Conservation (phyloP, 92 coral and sea anemone species). For the Epizoanthus rinbou region DNA sequence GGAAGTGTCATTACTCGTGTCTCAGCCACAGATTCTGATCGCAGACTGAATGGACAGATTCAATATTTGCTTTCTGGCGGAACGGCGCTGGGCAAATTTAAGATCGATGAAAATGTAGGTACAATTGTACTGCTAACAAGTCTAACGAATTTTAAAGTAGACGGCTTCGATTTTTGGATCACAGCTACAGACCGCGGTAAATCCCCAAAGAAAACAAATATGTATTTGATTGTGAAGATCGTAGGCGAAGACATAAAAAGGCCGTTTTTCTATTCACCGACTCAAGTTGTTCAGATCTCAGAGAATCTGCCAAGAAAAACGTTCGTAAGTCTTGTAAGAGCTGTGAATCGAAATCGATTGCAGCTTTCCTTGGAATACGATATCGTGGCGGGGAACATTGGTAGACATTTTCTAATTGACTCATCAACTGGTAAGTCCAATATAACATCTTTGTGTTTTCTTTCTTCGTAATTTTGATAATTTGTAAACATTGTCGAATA, state of each 20-base stretch:
- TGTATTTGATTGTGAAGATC: conserved; percentile 62
- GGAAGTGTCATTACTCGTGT: conserved; percentile 54
- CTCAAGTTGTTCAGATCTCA: conserved; percentile 55
- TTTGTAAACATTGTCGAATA: conserved; percentile 25
- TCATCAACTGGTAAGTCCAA: conserved; percentile 75
- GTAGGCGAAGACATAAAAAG: conserved; percentile 55
- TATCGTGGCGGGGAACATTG: conserved; percentile 68
- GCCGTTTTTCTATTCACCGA: conserved; percentile 68
- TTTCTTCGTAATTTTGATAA: neutral
- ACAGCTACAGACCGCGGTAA: conserved; percentile 82
- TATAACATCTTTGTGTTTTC: neutral
- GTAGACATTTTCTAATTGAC: conserved; percentile 67
- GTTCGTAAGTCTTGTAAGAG: conserved; percentile 79
- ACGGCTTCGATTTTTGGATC: conserved; percentile 73
- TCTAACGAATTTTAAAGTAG: conserved; percentile 54
- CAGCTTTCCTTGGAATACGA: conserved; percentile 48
- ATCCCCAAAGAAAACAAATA: conserved; percentile 66
- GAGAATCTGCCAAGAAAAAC: conserved; percentile 75
- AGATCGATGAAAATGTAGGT: conserved; percentile 66
- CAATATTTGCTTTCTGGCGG: conserved; percentile 73
- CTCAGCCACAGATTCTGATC: conserved; percentile 76
- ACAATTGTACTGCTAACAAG: conserved; percentile 62
- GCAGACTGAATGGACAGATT: conserved; percentile 65
- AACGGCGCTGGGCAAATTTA: conserved; percentile 78
- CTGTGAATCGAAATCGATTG: conserved; percentile 43